Evolutionary conservation across 2,113 vertebrate genomes (phyloP).

Genomic region (Pangasianodon gigas): DNA sequence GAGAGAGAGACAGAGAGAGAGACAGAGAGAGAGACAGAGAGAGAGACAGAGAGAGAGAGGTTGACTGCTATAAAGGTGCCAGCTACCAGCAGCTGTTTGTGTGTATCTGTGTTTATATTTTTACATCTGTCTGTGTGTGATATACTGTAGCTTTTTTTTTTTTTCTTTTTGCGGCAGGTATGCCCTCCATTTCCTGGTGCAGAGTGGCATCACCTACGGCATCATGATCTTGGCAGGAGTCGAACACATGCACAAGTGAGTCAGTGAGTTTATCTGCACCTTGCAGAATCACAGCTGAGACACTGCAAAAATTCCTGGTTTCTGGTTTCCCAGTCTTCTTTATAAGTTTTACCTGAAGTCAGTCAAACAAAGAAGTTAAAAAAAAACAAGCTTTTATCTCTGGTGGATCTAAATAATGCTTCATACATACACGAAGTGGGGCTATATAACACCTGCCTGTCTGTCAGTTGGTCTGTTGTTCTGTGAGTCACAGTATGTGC

Average conservation of each 20-base stretch:
- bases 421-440: background rate
- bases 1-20: background rate
- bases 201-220: slow-evolving; percentile 91
- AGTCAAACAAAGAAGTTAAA: background rate
- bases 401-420: background rate
- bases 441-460: background rate
- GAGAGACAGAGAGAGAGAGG: background rate
- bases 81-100: background rate
- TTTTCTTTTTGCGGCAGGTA: slow-evolving; percentile 76
- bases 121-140: background rate
- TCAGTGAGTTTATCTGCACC: slow-evolving; percentile 36
- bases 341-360: background rate
- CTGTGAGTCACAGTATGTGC: background rate
- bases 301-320: background rate
- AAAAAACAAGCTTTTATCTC: background rate
- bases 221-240: slow-evolving; percentile 90
- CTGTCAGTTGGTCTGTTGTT: background rate
- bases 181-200: slow-evolving; percentile 92
- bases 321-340: background rate
- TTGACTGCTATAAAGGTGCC: background rate
- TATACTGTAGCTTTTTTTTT: background rate
- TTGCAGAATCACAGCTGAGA: background rate
- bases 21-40: background rate
- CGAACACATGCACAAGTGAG: slow-evolving; percentile 94
- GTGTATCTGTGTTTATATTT: background rate